These are phyloP conservation scores for Orchesellides sinensis DNA, from an alignment of 2,888 invertebrate genomes.

Conservation along the genomic window DNA sequence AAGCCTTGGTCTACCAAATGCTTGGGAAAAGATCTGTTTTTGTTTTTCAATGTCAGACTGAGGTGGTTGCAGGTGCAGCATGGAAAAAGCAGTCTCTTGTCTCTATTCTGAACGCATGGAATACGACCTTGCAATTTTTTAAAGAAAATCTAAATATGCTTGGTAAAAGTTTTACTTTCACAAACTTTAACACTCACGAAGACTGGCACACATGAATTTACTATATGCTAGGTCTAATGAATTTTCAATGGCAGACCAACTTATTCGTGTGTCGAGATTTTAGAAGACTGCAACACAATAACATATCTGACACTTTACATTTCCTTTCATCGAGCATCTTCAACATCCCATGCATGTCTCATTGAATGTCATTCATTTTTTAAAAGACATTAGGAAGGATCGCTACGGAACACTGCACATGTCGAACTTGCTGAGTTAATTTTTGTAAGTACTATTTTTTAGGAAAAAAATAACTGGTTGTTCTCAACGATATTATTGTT, in stretches of 20 bases:
- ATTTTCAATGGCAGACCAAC: not conserved
- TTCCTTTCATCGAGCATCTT: not conserved
- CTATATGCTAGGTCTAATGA: not conserved
- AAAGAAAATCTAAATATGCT: not conserved
- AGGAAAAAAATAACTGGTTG: too few relatives aligned
- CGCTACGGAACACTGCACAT: too few relatives aligned
- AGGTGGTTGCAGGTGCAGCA: not conserved
- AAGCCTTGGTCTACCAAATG: too few relatives aligned
- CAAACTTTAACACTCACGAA: not conserved
- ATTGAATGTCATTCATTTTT: too few relatives aligned
- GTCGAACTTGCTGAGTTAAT: too few relatives aligned
- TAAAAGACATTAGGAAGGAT: too few relatives aligned
- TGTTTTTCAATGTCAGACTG: not conserved
- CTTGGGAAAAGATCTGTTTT: not conserved
- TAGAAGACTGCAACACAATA: not conserved
- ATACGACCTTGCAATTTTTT: not conserved
- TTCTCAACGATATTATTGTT: too few relatives aligned
- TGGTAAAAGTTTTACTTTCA: not conserved
- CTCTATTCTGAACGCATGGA: not conserved
- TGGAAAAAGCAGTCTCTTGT: not conserved
- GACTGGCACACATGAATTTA: not conserved
- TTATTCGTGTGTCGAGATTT: too few relatives aligned
- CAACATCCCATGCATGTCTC: not conserved
- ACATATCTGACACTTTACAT: not conserved
- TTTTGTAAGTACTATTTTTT: too few relatives aligned